A percentile compares a stretch with the other conserved stretches of the same genome.
Evolutionary conservation across 2,888 invertebrate species (phyloP).

Genomic region (Rhagophthalmus giganteus): DNA sequence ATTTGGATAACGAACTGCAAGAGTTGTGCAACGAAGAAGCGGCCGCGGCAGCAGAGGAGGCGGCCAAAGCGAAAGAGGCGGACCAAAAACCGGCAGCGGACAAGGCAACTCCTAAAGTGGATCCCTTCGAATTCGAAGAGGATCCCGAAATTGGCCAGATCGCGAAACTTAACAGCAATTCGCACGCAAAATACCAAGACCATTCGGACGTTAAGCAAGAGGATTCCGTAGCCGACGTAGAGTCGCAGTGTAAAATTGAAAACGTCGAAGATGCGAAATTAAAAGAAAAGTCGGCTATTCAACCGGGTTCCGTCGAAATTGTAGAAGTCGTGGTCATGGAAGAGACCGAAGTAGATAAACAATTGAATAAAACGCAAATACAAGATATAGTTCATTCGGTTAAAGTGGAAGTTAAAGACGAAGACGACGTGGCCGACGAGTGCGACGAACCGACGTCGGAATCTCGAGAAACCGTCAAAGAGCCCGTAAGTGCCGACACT

Average conservation of each 20-base stretch:
- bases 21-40: slow-evolving; percentile 47
- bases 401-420: slow-evolving; percentile 29
- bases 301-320: slow-evolving; percentile 51
- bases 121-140: slow-evolving; percentile 55
- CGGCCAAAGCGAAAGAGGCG: slow-evolving; percentile 14
- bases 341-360: slow-evolving; percentile 49
- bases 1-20: slow-evolving; percentile 49
- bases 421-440: slow-evolving; percentile 6
- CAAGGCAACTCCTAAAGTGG: slow-evolving; percentile 38
- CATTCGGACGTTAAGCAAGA: slow-evolving; percentile 33
- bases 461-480: too few species aligned
- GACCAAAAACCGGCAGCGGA: slow-evolving; percentile 31
- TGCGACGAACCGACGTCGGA: slow-evolving; percentile 11
- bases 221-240: slow-evolving; percentile 32
- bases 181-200: slow-evolving; percentile 29
- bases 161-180: slow-evolving; percentile 30
- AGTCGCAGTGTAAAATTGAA: slow-evolving; percentile 14
- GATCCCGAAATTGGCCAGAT: slow-evolving; percentile 48
- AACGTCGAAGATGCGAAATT: slow-evolving; percentile 25
- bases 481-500: background rate
- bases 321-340: slow-evolving; percentile 55
- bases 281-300: slow-evolving; percentile 21
- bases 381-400: slow-evolving; percentile 48
- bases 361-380: slow-evolving; percentile 49
- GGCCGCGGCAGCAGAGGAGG: slow-evolving; percentile 39